phyloP scores from a whole-genome alignment of 2,888 invertebrate species.

The Drosophila prolongata region DNA sequence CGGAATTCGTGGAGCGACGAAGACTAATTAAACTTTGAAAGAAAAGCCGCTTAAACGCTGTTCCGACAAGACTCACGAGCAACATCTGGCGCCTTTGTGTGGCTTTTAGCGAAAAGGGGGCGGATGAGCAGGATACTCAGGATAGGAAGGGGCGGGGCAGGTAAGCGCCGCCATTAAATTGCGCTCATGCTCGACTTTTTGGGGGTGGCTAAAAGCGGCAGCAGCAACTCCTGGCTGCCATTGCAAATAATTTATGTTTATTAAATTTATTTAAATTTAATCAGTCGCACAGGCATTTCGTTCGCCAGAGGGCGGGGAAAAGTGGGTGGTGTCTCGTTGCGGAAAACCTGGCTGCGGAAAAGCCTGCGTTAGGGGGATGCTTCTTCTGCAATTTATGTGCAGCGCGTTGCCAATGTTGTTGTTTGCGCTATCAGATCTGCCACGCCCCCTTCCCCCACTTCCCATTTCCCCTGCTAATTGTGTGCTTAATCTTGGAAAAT shows the following conservation, averaged over 20 bases:
- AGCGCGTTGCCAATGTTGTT: slow-evolving; percentile 71
- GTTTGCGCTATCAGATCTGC: slow-evolving; percentile 46
- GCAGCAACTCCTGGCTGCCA: slow-evolving; percentile 34
- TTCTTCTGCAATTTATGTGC: slow-evolving; percentile 76
- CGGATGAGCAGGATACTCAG: slow-evolving; percentile 3
- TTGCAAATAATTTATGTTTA: slow-evolving; percentile 84
- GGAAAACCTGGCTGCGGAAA: slow-evolving; percentile 23
- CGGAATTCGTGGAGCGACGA: slow-evolving; percentile 39
- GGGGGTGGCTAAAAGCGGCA: slow-evolving; percentile 46
- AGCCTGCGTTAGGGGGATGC: slow-evolving; percentile 57
- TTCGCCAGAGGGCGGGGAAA: slow-evolving; percentile 8
- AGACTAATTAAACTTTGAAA: slow-evolving; percentile 77
- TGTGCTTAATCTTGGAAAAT: slow-evolving; percentile 76
- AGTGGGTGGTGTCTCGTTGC: slow-evolving; percentile 16
- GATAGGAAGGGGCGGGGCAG: slow-evolving; percentile 49
- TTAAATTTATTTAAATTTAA: slow-evolving; percentile 85
- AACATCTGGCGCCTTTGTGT: slow-evolving; percentile 72
- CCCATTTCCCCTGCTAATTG: slow-evolving; percentile 64
- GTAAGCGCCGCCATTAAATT: slow-evolving; percentile 67
- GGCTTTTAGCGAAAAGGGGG: slow-evolving; percentile 66
- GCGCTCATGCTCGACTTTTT: slow-evolving; percentile 34
- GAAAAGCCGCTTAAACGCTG: slow-evolving; percentile 65
- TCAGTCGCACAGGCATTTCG: slow-evolving; percentile 66
- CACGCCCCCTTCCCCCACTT: slow-evolving; percentile 47
- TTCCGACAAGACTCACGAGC: slow-evolving; percentile 53